phyloP scores from a whole-genome alignment of 2,113 vertebrate species.

The Rhadina sibilatrix region DNA sequence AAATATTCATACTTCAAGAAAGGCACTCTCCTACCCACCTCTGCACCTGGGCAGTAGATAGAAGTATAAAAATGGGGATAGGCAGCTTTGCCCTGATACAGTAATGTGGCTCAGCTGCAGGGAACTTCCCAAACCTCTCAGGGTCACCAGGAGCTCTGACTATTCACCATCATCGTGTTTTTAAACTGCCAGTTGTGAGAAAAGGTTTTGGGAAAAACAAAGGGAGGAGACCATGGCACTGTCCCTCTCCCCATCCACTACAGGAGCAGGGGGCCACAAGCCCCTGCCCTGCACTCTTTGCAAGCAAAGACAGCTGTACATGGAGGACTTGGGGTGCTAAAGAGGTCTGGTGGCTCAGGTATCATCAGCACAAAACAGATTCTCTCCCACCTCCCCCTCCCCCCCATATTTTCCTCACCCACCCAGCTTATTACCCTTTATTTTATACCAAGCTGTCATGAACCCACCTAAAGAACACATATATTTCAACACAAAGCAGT shows the following conservation, averaged over 20 bases:
- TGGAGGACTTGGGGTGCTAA: fast-evolving
- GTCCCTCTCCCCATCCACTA: fast-evolving
- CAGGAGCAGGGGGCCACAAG: not conserved
- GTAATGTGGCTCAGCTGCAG: fast-evolving
- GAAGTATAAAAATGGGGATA: not conserved
- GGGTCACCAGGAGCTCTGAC: not conserved
- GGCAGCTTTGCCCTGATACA: not conserved
- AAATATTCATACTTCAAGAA: not conserved
- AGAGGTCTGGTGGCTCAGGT: not conserved
- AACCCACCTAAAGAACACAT: not conserved
- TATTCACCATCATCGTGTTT: fast-evolving
- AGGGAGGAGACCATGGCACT: not conserved
- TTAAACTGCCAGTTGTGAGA: not conserved
- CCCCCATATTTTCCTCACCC: not conserved
- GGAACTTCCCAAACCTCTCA: not conserved
- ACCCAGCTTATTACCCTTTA: not conserved
- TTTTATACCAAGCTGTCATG: not conserved
- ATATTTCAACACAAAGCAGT: constrained; percentile 40
- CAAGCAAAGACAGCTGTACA: not conserved
- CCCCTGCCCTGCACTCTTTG: not conserved
- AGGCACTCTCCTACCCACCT: not conserved
- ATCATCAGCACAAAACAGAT: not conserved
- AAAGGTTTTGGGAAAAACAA: not conserved
- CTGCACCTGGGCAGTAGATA: too few species aligned
- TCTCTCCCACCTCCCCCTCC: not conserved